Conservation (phyloP, 2,797 vertebrate genomes). For the Aphelocoma californica region DNA sequence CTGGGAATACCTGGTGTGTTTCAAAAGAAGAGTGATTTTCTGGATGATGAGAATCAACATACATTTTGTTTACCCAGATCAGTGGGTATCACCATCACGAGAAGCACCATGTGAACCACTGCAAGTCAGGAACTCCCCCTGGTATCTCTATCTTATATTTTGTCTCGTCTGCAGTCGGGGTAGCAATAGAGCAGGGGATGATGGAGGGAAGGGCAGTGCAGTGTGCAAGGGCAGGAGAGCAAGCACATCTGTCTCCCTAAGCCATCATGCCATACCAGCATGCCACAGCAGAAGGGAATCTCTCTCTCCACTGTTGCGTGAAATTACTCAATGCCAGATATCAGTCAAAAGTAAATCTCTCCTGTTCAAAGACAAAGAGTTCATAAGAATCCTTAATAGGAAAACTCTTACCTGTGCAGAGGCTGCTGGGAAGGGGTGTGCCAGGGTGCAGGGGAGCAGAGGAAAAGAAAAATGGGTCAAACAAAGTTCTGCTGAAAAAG, state of each 20-base stretch:
- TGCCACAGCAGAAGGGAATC: background rate
- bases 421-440: background rate
- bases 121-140: background rate
- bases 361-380: background rate
- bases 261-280: background rate
- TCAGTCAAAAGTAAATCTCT: background rate
- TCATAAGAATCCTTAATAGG: background rate
- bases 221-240: background rate
- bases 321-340: background rate
- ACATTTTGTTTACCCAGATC: background rate
- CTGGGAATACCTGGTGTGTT: background rate
- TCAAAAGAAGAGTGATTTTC: background rate
- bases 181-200: background rate
- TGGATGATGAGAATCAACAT: background rate
- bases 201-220: background rate
- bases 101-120: background rate
- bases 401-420: background rate
- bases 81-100: background rate
- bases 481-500: background rate
- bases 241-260: background rate
- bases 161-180: fast-evolving
- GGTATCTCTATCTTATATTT: background rate
- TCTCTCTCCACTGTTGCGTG: background rate
- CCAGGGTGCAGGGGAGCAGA: background rate
- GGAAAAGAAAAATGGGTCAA: background rate